Percentiles rank a stretch among this genome's conserved stretches.
Evolutionary conservation across 2,113 vertebrate species (phyloP).

Genomic region (Toxotes jaculatrix): DNA sequence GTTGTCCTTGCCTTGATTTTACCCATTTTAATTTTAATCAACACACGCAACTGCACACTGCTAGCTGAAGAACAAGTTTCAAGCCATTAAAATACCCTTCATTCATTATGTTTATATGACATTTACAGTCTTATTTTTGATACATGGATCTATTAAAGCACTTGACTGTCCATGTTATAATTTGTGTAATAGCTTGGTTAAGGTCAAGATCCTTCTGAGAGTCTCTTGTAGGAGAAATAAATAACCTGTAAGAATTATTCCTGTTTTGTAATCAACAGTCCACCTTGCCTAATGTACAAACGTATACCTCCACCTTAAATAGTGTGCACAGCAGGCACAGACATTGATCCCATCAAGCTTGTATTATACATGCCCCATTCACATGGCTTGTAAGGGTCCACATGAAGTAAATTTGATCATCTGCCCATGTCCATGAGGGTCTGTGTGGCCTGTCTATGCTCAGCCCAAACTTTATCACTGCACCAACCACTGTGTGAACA

Average conservation of each 20-base stretch:
- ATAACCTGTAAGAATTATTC: not conserved
- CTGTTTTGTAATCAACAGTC: not conserved
- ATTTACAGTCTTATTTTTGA: constrained; percentile 10
- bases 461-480: not conserved
- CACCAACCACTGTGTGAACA: not conserved
- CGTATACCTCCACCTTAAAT: not conserved
- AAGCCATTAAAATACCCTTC: too few species aligned
- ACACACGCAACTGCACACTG: not conserved
- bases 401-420: not conserved
- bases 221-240: not conserved
- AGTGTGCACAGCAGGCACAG: not conserved
- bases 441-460: not conserved
- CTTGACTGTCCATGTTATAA: not conserved
- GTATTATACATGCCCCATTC: not conserved
- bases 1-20: not conserved
- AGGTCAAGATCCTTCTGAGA: not conserved
- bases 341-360: not conserved
- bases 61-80: too few species aligned
- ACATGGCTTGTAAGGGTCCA: not conserved
- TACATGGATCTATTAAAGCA: constrained; percentile 1
- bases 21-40: constrained; percentile 3
- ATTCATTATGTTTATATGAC: constrained; percentile 5
- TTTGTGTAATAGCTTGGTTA: not conserved
- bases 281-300: not conserved
- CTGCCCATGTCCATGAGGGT: not conserved